Conservation (phyloP, 2,113 vertebrate species). For the Corydoras sp. region DNA sequence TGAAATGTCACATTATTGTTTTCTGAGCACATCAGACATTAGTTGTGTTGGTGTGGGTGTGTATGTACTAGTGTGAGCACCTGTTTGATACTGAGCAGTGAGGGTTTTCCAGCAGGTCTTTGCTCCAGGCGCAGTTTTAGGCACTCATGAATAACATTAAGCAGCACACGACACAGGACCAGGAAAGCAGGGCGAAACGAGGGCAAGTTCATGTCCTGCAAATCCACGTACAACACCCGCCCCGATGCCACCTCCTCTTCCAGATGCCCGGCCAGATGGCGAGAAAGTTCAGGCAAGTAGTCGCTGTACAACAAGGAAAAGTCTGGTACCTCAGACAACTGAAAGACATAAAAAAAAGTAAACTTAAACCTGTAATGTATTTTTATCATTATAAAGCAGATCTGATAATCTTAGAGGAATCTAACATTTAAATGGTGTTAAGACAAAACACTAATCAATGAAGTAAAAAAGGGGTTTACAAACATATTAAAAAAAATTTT, state of each 20-base stretch:
- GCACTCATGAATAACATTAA: constrained; percentile 97
- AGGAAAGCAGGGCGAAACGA: constrained; percentile 93
- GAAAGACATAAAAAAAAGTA: constrained; percentile 31
- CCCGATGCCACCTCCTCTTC: constrained; percentile 70
- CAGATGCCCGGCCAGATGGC: constrained; percentile 66
- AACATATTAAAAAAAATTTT: too few species aligned
- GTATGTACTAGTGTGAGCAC: constrained; percentile 47
- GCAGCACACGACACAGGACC: constrained; percentile 90
- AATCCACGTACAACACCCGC: constrained; percentile 82
- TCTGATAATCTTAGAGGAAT: too few species aligned
- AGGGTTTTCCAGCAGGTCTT: constrained; percentile 93
- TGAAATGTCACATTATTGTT: too few species aligned
- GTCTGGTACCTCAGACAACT: constrained; percentile 90
- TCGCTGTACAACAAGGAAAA: constrained; percentile 84
- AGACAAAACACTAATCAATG: too few species aligned
- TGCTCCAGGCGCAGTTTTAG: constrained; percentile 94
- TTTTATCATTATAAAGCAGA: too few species aligned
- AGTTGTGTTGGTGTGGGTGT: neutral
- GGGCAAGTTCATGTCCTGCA: constrained; percentile 89
- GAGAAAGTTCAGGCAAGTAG: constrained; percentile 79
- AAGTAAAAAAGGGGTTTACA: too few species aligned
- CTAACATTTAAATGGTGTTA: too few species aligned
- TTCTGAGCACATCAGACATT: too few species aligned
- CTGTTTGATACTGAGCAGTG: constrained; percentile 97
- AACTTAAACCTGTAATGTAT: neutral